Evolutionary conservation across 2,888 invertebrate genomes (phyloP), one percentile per base, ranked within the genome.

Genomic region (Lithophane leautieri): DNA sequence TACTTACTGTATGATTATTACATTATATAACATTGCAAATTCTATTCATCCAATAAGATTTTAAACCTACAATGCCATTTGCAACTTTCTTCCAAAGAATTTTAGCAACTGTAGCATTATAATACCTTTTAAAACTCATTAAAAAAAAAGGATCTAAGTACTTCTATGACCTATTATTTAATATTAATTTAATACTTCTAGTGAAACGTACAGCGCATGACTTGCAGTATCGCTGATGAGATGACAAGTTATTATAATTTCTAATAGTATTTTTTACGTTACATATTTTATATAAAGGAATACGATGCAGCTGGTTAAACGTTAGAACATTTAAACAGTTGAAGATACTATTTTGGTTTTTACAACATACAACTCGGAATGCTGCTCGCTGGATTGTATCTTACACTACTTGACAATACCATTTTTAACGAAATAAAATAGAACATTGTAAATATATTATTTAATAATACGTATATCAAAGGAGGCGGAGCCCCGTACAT

Each of bases 161-260:
- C 28, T 61, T 54, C 68, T 81, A 83, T 50, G 34, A 73, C 12
- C 73, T 85, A 81, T 42, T 61, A 61, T 68, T 73, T 71, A 72
- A 84, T 73, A 70, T 71, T 62, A 44, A 79, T 83, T 44, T 81
- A 82, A 84, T 82, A 84, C 84, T 82, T 82, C 84, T 74, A 83
- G 58, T 82, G 54, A 34, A 70, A 44, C 70, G 40, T 60, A 58
- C 61, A 70, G 60, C 40, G 40, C 28, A 28, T 73, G 19, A 62
- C 60, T 71, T 67, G 58, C 42, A 78, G 62, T 56, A 40, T 70
- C 47, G 60, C 80, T 73, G 65, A 70, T 47, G 56, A 52, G 42
- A 72, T 66, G 60, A 72, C 28, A 78, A 66, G n/a, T 69, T 66
- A 50, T 50, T 62, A 52, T 75, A 22, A 69, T 61, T 60, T n/a